Evolutionary conservation across 1,140 invertebrate species (phyloP).

Genomic region (Triops cancriformis): DNA sequence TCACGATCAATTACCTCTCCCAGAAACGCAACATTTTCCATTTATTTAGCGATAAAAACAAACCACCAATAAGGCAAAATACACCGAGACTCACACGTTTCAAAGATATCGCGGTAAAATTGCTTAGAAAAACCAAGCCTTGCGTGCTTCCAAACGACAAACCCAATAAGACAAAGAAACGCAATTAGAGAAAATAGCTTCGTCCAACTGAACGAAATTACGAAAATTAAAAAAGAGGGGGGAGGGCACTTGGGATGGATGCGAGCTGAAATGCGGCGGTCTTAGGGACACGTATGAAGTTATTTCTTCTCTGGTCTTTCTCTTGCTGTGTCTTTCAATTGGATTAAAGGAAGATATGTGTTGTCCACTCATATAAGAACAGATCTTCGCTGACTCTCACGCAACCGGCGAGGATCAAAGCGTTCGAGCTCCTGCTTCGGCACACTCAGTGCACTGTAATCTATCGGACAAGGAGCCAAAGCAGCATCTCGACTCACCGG

Average conservation of each 20-base stretch:
- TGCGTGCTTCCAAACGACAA: neutral
- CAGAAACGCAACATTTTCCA: neutral
- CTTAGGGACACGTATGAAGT: neutral
- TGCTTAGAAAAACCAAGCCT: neutral
- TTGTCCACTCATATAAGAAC: slow-evolving; percentile 45
- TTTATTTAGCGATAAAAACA: slow-evolving; percentile 2
- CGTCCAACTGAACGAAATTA: too few relatives aligned
- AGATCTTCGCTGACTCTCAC: slow-evolving; percentile 54
- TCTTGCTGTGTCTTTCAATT: neutral
- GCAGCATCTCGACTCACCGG: slow-evolving; percentile 48
- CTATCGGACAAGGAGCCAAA: slow-evolving; percentile 55
- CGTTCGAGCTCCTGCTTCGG: slow-evolving; percentile 50
- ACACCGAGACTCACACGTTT: neutral
- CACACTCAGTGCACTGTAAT: slow-evolving; percentile 59
- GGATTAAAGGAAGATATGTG: neutral
- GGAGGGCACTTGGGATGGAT: neutral
- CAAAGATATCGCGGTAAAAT: neutral
- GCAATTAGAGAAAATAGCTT: too few relatives aligned
- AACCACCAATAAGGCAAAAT: slow-evolving; percentile 10
- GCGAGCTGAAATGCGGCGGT: neutral
- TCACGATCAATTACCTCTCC: too few relatives aligned
- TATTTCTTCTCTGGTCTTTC: neutral
- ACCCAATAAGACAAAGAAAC: neutral
- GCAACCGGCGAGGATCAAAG: slow-evolving; percentile 50
- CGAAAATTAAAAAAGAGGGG: too few relatives aligned